These are phyloP conservation scores for Oryzias dopingdopingensis DNA, from an alignment of 2,797 vertebrate species.

Conservation along the genomic window DNA sequence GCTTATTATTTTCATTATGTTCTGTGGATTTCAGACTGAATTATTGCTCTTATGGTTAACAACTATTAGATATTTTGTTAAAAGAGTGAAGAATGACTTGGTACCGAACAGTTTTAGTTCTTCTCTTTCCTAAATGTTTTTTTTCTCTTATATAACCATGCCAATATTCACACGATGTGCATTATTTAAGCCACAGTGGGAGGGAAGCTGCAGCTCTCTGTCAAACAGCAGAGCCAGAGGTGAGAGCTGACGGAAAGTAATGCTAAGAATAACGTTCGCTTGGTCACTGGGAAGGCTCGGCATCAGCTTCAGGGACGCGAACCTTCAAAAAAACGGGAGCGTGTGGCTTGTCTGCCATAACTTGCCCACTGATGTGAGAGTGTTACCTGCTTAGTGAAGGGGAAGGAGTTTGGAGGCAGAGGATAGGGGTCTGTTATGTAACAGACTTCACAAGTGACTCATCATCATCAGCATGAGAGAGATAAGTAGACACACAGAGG, in stretches of 20 bases:
- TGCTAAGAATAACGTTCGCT: conserved; percentile 47
- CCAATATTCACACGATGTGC: conserved; percentile 40
- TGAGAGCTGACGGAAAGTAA: conserved; percentile 43
- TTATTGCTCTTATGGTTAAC: background rate
- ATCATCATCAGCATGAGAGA: conserved; percentile 69
- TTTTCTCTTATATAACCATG: conserved; percentile 46
- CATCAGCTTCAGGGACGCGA: conserved; percentile 32
- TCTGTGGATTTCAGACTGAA: too few relatives aligned
- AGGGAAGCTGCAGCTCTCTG: conserved; percentile 42
- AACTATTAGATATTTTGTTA: background rate
- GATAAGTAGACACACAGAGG: conserved; percentile 65
- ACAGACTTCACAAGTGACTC: conserved; percentile 77
- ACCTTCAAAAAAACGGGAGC: conserved; percentile 37
- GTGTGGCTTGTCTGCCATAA: conserved; percentile 57
- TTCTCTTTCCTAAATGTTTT: conserved; percentile 20
- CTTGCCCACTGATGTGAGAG: conserved; percentile 60
- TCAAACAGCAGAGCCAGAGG: conserved; percentile 40
- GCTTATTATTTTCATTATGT: too few relatives aligned
- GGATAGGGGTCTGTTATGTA: conserved; percentile 75
- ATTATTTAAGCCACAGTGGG: conserved; percentile 49
- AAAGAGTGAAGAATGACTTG: conserved; percentile 1
- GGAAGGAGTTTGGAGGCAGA: conserved; percentile 72
- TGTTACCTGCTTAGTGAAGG: conserved; percentile 76
- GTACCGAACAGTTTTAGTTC: conserved; percentile 23
- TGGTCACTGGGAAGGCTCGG: conserved; percentile 31